These are phyloP conservation scores for Musca vetustissima DNA, from an alignment of 1,140 invertebrate genomes.

Conservation along the genomic window DNA sequence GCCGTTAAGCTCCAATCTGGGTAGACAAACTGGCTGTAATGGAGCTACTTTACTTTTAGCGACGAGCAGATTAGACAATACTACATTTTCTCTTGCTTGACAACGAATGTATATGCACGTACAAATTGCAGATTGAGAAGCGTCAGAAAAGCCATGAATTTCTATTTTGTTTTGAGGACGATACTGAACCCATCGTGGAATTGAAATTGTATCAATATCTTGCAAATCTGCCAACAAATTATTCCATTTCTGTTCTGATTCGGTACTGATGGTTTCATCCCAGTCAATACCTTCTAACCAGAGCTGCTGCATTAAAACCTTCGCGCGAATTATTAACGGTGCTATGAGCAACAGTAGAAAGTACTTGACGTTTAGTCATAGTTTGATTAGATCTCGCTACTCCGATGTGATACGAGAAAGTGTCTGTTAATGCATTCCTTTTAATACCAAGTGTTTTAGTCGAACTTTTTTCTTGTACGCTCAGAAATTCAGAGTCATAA, in stretches of 20 bases:
- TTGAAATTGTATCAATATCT: not conserved
- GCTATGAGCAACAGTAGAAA: not conserved
- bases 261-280: not conserved
- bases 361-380: not conserved
- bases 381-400: not conserved
- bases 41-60: not conserved
- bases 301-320: slow-evolving; percentile 6
- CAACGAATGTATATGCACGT: not conserved
- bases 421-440: not conserved
- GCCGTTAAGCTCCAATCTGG: not conserved
- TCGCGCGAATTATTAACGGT: not conserved
- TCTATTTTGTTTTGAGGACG: not conserved
- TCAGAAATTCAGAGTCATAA: not conserved
- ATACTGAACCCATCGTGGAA: slow-evolving; percentile 1
- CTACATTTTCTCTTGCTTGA: not conserved
- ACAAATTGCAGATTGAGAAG: not conserved
- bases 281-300: slow-evolving; percentile 1
- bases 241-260: not conserved
- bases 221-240: not conserved
- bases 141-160: not conserved
- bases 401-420: not conserved
- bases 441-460: not conserved
- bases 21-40: not conserved
- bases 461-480: not conserved
- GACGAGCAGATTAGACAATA: not conserved